Percentiles rank a stretch among this genome's conserved stretches.
Conservation (phyloP, 2,888 invertebrate species). For the Apodemia duryi region DNA sequence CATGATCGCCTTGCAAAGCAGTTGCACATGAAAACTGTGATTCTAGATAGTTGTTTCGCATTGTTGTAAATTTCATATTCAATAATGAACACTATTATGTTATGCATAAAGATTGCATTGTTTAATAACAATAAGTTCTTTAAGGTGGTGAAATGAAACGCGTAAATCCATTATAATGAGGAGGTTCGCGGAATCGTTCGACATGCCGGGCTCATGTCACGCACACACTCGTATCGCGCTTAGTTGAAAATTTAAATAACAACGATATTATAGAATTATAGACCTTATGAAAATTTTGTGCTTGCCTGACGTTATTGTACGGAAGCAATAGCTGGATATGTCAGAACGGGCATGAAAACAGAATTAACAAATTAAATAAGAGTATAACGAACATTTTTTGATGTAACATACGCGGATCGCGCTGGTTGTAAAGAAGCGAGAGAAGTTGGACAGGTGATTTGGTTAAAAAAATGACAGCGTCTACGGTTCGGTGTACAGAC, state of each 20-base stretch:
- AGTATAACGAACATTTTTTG: no score
- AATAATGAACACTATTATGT: neutral
- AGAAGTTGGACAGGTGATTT: no score
- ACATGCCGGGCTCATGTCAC: constrained; percentile 37
- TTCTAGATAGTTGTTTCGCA: neutral
- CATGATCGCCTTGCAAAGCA: neutral
- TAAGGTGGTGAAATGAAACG: constrained; percentile 40
- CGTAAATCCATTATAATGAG: constrained; percentile 50
- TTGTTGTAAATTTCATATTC: neutral
- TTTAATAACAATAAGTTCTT: constrained; percentile 16
- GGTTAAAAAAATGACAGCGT: no score
- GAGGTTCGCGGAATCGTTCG: constrained; percentile 55
- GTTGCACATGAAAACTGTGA: neutral
- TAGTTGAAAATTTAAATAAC: neutral
- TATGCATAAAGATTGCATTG: constrained; percentile 10
- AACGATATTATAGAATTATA: neutral
- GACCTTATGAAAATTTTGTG: neutral
- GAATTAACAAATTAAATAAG: no score
- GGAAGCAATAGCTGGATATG: no score
- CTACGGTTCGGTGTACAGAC: no score
- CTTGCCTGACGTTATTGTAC: no score
- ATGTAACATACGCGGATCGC: no score
- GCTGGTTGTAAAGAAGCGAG: no score
- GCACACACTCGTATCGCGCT: constrained; percentile 25
- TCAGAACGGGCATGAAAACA: no score